These are phyloP conservation scores for Laspeyria flexula DNA, from an alignment of 2,888 invertebrate genomes.

Conservation along the genomic window DNA sequence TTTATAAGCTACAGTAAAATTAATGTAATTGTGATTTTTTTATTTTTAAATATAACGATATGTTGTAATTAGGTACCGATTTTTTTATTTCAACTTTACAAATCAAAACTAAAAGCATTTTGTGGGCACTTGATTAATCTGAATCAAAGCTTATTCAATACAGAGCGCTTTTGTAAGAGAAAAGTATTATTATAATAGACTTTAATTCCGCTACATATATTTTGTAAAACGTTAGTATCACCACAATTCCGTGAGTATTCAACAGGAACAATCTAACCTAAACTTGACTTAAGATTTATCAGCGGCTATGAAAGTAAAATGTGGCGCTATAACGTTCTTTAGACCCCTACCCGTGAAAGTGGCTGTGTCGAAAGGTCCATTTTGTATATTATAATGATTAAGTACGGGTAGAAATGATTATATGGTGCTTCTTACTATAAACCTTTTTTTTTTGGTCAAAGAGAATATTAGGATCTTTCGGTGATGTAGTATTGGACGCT, in stretches of 20 bases:
- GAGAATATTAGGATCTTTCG: not conserved
- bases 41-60: too few species aligned
- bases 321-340: constrained; percentile 21
- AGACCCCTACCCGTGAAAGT: constrained; percentile 37
- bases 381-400: constrained; percentile 38
- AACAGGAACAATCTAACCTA: constrained; percentile 21
- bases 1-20: too few species aligned
- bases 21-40: too few species aligned
- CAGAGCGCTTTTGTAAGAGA: too few species aligned
- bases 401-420: constrained; percentile 9
- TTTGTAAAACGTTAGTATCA: not conserved
- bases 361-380: constrained; percentile 33
- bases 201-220: not conserved
- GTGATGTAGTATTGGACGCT: not conserved
- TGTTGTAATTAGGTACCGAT: too few species aligned
- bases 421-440: not conserved
- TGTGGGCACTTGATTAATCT: too few species aligned
- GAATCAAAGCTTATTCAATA: too few species aligned
- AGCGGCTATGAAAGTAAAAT: constrained; percentile 34
- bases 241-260: not conserved
- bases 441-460: not conserved
- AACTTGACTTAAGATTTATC: constrained; percentile 36
- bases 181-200: too few species aligned
- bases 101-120: too few species aligned
- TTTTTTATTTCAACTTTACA: too few species aligned